Base-by-base conservation (phyloP, 2,888 invertebrate genomes). In the Sepiola atlantica region DNA sequence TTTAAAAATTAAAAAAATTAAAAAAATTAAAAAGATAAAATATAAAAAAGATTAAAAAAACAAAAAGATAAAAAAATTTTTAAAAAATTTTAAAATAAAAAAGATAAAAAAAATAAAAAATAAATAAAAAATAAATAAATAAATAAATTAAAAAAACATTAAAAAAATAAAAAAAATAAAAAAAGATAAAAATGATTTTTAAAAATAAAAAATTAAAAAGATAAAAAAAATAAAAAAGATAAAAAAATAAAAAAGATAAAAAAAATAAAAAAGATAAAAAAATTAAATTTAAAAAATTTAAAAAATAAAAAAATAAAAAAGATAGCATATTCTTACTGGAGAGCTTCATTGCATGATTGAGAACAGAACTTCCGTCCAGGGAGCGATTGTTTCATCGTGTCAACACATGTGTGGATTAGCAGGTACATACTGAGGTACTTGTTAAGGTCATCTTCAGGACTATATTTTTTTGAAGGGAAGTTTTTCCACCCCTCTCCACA, bases 121-220 rank as follows among this genome's bases (percentile, higher is more conserved):
- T 21, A 28, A 77, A 77, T 21, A 77, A 77, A 77, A 28, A 77
- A 77, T 21, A 77, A 77, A 77, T 18, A 77, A 77, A 77, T 21
- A 77, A 77, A 28, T 21, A 77, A 77, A 77, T 21, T 21, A 28
- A 77, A 77, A 77, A 77, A 77, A 77, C 20, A 77, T 21, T 21
- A 77, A 77, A 77, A 28, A 77, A 77, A 77, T 21, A 77, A 77
- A 28, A 77, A 77, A 77, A 77, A 77, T 21, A 28, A 77, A 77
- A 77, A 77, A 77, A 77, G 77, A 77, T 21, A 77, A 77, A 77
- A n/a, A n/a, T n/a, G n/a, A n/a, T n/a, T n/a, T n/a, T n/a, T n/a
- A n/a, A n/a, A n/a, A n/a, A n/a, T n/a, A 77, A 28, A 77, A 77
- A 77, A 77, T 21, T 21, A 28, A 77, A 77, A 77, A 77, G 28